Evolutionary conservation across 1,140 invertebrate genomes (phyloP).

Genomic region (Leptestheria dahalacensis): DNA sequence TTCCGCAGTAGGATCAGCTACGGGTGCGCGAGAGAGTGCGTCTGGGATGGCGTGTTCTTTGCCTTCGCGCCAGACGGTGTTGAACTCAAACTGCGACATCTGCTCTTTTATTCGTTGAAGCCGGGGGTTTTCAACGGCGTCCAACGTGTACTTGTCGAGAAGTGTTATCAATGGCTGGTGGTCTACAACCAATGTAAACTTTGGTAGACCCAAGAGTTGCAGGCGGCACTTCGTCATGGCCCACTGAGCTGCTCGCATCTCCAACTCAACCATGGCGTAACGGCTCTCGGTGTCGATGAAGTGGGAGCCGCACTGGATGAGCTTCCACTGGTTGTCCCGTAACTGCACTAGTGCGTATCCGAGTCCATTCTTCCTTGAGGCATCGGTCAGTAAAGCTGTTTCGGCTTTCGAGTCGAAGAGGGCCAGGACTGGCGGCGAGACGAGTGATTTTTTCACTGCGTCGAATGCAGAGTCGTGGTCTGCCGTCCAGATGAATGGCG

Average conservation of each 20-base stretch:
- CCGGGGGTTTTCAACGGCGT: constrained; percentile 14
- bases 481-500: constrained; percentile 5
- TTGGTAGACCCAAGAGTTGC: constrained; percentile 16
- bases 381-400: constrained; percentile 16
- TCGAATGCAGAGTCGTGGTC: constrained; percentile 13
- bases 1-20: constrained; percentile 6
- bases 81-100: constrained; percentile 8
- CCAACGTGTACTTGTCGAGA: constrained; percentile 14
- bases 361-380: constrained; percentile 12
- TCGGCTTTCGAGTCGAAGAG: constrained; percentile 14
- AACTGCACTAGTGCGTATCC: constrained; percentile 15
- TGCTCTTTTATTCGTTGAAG: constrained; percentile 17
- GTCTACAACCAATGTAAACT: constrained; percentile 17
- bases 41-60: constrained; percentile 6
- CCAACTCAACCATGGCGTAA: constrained; percentile 19
- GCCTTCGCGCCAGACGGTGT: constrained; percentile 13
- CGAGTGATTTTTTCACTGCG: not conserved
- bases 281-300: constrained; percentile 16
- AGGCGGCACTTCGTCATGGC: constrained; percentile 16
- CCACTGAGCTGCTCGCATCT: constrained; percentile 15
- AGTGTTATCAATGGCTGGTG: constrained; percentile 17
- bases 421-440: not conserved
- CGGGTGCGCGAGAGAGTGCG: constrained; percentile 1
- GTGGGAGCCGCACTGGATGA: constrained; percentile 16
- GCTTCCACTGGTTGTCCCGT: constrained; percentile 12